Evolutionary conservation across 2,113 vertebrate genomes (phyloP).

Genomic region (Stercorarius parasiticus): DNA sequence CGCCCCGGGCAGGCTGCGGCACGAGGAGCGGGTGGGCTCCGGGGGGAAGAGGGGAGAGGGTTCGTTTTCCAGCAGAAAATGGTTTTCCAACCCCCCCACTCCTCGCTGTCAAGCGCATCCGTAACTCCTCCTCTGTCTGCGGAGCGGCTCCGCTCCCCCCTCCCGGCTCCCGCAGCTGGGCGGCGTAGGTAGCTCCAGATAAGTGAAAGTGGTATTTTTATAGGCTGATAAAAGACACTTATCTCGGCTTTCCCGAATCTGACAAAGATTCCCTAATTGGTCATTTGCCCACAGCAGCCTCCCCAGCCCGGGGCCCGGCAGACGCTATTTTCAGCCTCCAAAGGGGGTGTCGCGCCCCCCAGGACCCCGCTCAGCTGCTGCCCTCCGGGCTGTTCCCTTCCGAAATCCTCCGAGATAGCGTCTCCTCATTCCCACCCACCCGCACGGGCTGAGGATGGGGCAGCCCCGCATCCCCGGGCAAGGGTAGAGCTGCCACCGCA

Average conservation of each 20-base stretch:
- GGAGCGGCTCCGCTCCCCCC: neutral
- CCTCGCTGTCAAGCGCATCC: neutral
- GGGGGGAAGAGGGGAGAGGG: neutral
- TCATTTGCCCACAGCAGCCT: conserved; percentile 33
- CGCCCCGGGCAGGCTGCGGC: neutral
- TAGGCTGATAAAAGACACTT: conserved; percentile 75
- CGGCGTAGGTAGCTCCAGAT: conserved; percentile 58
- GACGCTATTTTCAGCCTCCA: conserved; percentile 20
- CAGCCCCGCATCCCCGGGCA: neutral
- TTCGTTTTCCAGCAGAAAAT: neutral
- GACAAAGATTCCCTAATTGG: conserved; percentile 69
- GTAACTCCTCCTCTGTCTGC: neutral
- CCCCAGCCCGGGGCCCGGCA: neutral
- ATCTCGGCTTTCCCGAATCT: conserved; percentile 65
- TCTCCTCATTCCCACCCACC: neutral
- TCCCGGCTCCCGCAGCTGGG: conserved; percentile 47
- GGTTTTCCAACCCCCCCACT: neutral
- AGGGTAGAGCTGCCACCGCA: neutral
- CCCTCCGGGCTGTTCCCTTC: neutral
- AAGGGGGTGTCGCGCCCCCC: neutral
- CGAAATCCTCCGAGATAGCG: rapidly evolving
- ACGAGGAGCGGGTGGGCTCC: neutral
- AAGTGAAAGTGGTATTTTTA: conserved; percentile 80
- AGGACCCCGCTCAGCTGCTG: neutral
- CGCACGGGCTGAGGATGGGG: rapidly evolving